phyloP scores from a whole-genome alignment of 1,140 invertebrate species.

The Anastrepha obliqua region DNA sequence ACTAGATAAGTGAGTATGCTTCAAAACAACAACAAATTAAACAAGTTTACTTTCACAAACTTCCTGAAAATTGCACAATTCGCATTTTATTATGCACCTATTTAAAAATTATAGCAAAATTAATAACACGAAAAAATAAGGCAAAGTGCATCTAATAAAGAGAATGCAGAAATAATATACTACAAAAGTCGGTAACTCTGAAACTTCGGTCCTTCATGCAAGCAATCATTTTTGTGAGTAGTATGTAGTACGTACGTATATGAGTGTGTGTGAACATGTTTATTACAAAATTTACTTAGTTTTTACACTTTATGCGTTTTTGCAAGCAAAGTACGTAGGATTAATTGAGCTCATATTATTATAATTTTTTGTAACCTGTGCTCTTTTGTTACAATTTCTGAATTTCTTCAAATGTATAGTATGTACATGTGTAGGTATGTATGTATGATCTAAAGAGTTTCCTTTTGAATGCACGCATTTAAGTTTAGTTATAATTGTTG shows the following conservation, averaged over 20 bases:
- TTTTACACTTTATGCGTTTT: neutral
- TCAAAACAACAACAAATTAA: neutral
- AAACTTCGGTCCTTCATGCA: neutral
- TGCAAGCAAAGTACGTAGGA: neutral
- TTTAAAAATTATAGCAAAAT: neutral
- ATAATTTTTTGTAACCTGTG: neutral
- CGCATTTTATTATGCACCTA: neutral
- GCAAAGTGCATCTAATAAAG: conserved; percentile 13
- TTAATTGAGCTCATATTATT: conserved; percentile 16
- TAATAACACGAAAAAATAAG: neutral
- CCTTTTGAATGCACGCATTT: neutral
- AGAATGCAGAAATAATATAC: conserved; percentile 1
- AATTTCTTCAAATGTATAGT: no score
- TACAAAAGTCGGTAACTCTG: neutral
- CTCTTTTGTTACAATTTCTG: neutral
- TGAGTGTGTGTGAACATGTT: neutral
- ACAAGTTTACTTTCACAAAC: neutral
- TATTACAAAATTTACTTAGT: neutral
- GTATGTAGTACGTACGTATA: neutral
- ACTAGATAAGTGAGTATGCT: neutral
- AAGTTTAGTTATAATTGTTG: neutral
- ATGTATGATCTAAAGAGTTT: neutral
- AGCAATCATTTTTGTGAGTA: no score
- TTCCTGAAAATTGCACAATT: neutral
- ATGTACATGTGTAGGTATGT: conserved; percentile 1